These are phyloP conservation scores for Arctia plantaginis DNA, from an alignment of 2,888 invertebrate genomes.

Conservation along the genomic window DNA sequence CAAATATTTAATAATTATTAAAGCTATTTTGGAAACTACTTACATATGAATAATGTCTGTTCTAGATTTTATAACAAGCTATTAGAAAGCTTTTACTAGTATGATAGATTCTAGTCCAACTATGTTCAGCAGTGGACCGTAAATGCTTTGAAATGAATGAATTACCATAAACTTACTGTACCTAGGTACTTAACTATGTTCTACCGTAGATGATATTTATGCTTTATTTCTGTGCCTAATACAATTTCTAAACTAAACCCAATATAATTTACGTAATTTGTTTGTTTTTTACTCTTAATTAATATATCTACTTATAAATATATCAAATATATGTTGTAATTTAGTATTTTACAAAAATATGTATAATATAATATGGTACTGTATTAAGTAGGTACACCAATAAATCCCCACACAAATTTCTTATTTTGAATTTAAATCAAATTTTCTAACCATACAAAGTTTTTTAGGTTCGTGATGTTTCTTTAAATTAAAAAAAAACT, in stretches of 20 bases:
- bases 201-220: not conserved
- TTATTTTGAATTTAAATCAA: not conserved
- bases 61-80: constrained; percentile 4
- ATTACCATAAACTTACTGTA: constrained; percentile 18
- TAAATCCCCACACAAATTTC: not conserved
- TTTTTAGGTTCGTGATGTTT: not conserved
- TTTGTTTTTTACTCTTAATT: not conserved
- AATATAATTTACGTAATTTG: not conserved
- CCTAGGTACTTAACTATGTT: not conserved
- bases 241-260: not conserved
- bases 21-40: no score
- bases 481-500: not conserved
- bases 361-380: not conserved
- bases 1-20: no score
- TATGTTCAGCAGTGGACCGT: constrained; percentile 19
- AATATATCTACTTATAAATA: not conserved
- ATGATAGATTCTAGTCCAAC: constrained; percentile 15
- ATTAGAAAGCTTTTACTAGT: not conserved
- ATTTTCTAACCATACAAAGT: not conserved
- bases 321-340: not conserved
- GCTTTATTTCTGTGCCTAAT: not conserved
- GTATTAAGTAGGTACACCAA: not conserved
- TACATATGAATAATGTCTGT: not conserved
- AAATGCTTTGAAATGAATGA: constrained; percentile 11
- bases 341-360: not conserved